phyloP scores from a whole-genome alignment of 2,888 invertebrate genomes.

The Odontomyia ornata region DNA sequence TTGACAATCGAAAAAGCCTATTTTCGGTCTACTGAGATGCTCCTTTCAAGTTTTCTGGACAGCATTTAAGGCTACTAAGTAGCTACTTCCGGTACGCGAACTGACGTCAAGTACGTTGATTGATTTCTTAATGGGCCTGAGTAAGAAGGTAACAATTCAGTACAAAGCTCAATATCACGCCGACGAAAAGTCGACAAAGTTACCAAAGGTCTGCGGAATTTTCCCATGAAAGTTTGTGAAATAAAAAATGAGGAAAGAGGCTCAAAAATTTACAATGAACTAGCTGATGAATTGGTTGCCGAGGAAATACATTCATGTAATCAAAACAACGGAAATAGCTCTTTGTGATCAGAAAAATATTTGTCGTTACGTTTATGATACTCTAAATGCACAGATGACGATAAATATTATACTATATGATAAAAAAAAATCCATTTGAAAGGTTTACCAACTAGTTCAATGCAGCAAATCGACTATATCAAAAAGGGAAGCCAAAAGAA shows the following conservation, averaged over 20 bases:
- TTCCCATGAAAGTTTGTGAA: slow-evolving; percentile 99
- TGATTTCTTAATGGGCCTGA: no score
- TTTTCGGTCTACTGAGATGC: no score
- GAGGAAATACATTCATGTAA: slow-evolving; percentile 69
- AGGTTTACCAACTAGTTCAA: slow-evolving; percentile 95
- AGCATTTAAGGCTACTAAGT: no score
- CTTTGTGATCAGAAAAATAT: no score
- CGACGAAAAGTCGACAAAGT: slow-evolving; percentile 79
- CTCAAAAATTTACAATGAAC: slow-evolving; percentile 98
- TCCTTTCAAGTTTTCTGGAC: no score
- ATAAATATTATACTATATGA: slow-evolving; percentile 99
- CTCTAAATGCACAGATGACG: slow-evolving; percentile 98
- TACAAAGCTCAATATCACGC: slow-evolving; percentile 61
- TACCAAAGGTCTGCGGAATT: slow-evolving; percentile 97
- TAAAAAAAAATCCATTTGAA: slow-evolving; percentile 99
- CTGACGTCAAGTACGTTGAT: no score
- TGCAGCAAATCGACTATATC: slow-evolving; percentile 80
- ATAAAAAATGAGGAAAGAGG: slow-evolving; percentile 98
- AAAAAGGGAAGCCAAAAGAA: slow-evolving; percentile 88
- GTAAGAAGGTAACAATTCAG: no score
- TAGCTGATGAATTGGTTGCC: slow-evolving; percentile 97
- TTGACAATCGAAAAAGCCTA: no score
- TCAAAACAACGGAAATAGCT: slow-evolving; percentile 61
- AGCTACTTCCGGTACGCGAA: no score
- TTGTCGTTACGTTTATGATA: slow-evolving; percentile 97